These are phyloP conservation scores for Ornithorhynchus anatinus DNA, from an alignment of 2,113 vertebrate species.

Conservation along the genomic window DNA sequence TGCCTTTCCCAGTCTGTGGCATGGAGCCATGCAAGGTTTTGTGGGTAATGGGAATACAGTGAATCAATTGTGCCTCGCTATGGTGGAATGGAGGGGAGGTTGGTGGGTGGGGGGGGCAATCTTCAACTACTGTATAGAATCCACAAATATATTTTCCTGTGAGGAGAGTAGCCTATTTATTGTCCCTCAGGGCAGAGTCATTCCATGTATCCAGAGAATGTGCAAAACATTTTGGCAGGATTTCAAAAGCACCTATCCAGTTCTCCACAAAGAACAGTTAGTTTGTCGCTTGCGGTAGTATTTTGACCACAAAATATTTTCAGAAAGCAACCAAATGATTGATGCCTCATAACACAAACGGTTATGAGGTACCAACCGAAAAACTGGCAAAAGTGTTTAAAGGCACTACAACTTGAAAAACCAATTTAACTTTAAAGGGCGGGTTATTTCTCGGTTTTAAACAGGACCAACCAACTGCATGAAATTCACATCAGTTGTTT, in stretches of 20 bases:
- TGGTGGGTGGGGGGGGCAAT: no score
- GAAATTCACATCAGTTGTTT: conserved; percentile 48
- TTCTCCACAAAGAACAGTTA: conserved; percentile 49
- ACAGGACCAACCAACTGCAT: conserved; percentile 21
- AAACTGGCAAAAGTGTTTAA: conserved; percentile 48
- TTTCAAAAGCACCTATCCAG: conserved; percentile 23
- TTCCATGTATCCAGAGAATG: conserved; percentile 46
- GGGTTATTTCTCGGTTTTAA: conserved; percentile 37
- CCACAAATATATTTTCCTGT: no score
- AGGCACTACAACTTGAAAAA: conserved; percentile 41
- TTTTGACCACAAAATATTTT: conserved; percentile 22
- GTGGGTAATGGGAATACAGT: conserved; percentile 29
- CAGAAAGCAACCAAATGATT: conserved; percentile 31
- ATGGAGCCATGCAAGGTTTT: conserved; percentile 40
- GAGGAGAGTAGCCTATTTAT: no score
- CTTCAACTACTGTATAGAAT: no score
- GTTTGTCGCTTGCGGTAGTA: conserved; percentile 26
- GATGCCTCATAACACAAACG: conserved; percentile 4
- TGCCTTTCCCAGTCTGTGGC: conserved; percentile 26
- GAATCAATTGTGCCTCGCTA: no score
- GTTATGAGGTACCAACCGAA: conserved; percentile 44
- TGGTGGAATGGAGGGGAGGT: no score
- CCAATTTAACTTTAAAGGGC: conserved; percentile 45
- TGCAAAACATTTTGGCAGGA: conserved; percentile 44
- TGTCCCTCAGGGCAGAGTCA: conserved; percentile 42